Percentiles rank a stretch among this genome's conserved stretches.
Conservation (phyloP, 2,797 vertebrate species). For the Telmatherina bonti region DNA sequence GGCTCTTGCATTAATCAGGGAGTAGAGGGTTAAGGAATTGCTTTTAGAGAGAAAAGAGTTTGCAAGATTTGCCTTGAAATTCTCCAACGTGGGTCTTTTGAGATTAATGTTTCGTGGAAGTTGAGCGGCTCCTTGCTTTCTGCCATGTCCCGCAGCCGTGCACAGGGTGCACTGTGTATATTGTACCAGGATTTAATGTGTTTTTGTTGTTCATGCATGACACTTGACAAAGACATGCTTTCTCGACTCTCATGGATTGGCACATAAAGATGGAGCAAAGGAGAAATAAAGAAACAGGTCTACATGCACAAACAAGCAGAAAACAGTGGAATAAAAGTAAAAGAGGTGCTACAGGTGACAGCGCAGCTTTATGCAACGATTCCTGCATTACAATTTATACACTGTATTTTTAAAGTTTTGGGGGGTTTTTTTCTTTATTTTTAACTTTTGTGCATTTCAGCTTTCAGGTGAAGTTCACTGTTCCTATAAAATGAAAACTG, state of each 20-base stretch:
- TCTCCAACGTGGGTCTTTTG: conserved; percentile 43
- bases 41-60: conserved; percentile 37
- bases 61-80: conserved; percentile 51
- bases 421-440: not conserved
- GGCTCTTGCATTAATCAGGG: conserved; percentile 60
- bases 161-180: conserved; percentile 21
- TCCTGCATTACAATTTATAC: not conserved
- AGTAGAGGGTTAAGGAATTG: conserved; percentile 27
- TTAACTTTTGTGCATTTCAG: not conserved
- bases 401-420: not conserved
- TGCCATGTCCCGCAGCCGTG: conserved; percentile 19
- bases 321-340: not conserved
- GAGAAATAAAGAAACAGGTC: not conserved
- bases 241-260: not conserved
- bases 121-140: conserved; percentile 32
- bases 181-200: conserved; percentile 38
- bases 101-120: conserved; percentile 57
- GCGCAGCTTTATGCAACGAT: not conserved
- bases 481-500: not conserved
- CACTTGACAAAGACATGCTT: not conserved
- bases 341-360: not conserved
- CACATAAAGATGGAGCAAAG: not conserved
- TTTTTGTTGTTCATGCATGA: conserved; percentile 43
- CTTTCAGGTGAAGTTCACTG: too few relatives aligned
- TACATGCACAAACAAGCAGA: not conserved